Base-by-base conservation (phyloP, 2,888 invertebrate genomes). In the Cephus rjabovi region DNA sequence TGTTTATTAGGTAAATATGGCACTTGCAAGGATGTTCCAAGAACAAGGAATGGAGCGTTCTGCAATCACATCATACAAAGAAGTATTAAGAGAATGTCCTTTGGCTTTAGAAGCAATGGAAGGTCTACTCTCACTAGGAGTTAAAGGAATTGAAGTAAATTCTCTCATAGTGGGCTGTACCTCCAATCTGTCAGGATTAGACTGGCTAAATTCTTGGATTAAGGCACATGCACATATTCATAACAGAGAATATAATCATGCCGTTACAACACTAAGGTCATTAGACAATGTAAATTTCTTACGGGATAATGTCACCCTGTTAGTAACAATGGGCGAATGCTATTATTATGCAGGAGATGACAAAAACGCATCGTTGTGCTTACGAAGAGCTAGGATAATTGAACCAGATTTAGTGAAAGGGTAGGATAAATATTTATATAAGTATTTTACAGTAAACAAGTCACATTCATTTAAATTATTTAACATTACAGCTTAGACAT, bases 41-140 rank as follows among this genome's bases (percentile, higher is more conserved):
- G 94, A 95, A 81, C 93, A 93, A 78, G 95, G 95, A 15, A 94
- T 94, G 92, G 95, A 95, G 84, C 91, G 95, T 76, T 95, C 95
- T 30, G 96, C 96, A 0, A 94, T 95, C 75, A 93, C 95, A 2
- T 95, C 95, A 40, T 97, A 95, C 89, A 96, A 96, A 89, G 97
- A 97, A 92, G 96, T 97, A 12, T 89, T 97, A 75, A 93, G 95
- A 82, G 95, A 95, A 85, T 95, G 95, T 87, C 96, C 97, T 0
- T 92, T 96, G 88, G 95, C 96, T 0, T 86, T 97, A 79, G 96
- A 96, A 86, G 96, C 96, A 11, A 95, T 95, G 3, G 95, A 95
- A 89, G 95, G 95, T 78, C 92, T 97, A 34, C 91, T 97, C 75
- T 93, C 94, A 80, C 90, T 97, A 74, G 96, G 96, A 1, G 93